These are phyloP conservation scores for Rhodophaea formosa DNA, from an alignment of 2,888 invertebrate genomes.

Conservation along the genomic window DNA sequence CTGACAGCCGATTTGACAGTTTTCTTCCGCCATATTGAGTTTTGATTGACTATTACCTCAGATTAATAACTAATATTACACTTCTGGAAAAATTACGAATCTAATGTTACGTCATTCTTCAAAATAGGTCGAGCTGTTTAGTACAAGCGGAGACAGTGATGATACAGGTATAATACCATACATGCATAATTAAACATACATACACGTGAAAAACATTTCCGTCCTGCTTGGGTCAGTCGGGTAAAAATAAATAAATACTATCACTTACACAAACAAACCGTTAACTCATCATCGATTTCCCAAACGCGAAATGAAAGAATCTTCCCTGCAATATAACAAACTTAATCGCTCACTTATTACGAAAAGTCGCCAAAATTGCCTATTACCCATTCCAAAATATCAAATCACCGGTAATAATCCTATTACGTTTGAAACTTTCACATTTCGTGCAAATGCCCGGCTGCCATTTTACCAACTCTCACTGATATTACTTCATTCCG, in stretches of 20 bases:
- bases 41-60: too few species aligned
- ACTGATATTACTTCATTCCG: slow-evolving; percentile 65
- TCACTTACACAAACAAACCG: background rate
- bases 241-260: background rate
- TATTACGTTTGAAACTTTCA: slow-evolving; percentile 45
- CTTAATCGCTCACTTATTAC: slow-evolving; percentile 1
- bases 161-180: too few species aligned
- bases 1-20: too few species aligned
- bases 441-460: slow-evolving; percentile 53
- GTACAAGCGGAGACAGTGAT: too few species aligned
- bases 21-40: too few species aligned
- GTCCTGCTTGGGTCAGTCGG: too few species aligned
- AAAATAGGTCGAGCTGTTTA: too few species aligned
- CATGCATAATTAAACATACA: too few species aligned
- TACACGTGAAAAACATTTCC: too few species aligned
- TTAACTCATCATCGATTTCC: background rate
- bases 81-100: too few species aligned
- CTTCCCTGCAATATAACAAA: background rate
- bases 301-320: background rate
- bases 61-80: too few species aligned
- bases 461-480: slow-evolving; percentile 54
- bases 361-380: slow-evolving; percentile 14
- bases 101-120: too few species aligned
- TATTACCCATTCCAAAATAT: slow-evolving; percentile 12
- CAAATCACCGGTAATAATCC: slow-evolving; percentile 23